Evolutionary conservation across 2,113 vertebrate species (phyloP), one percentile per base, ranked within the genome.

Genomic region (Barbus barbus): DNA sequence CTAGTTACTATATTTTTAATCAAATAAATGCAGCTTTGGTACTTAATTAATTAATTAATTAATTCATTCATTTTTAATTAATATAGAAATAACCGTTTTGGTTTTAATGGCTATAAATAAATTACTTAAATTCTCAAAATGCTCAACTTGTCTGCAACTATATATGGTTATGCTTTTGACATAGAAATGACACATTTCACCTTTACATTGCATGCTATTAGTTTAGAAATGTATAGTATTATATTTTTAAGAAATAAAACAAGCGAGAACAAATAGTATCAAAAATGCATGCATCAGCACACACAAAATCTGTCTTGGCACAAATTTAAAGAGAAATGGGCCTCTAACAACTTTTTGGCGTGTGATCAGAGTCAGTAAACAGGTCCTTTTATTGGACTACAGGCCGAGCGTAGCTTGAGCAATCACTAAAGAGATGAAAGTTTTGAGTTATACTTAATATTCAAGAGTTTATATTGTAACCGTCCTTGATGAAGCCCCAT

Each of bases 391-490:
- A 80, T 67, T 81, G 11, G 60, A 80, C 16, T 31, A 20, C 36
- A 26, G 56, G 16, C 26, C 26, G 16, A 80, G 36, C 26, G 3
- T 48, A 80, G 24, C 16, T 79, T 44, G 9, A 65, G 26, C 41
- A n/a, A 81, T 67, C 78, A 33, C 9, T 8, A 18, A 44, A 46
- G 18, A 48, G n/a, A 26, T 67, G 61, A 51, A 51, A 51, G 58
- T 44, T 16, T 48, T 46, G 60, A 81, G 24, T 8, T 48, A 22
- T 46, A 33, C 26, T 67, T 51, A 67, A 80, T n/a, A 80, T 65
- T 80, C 78, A 65, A 80, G 24, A 81, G 78, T 81, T 81, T 31
- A 67, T n/a, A 33, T 28, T 61, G 38, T 31, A n/a, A 67, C 38
- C 11, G 22, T 28, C n/a, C 24, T 51, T 28, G 26, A 51, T 51